phyloP scores from a whole-genome alignment of 1,140 invertebrate genomes.

The Uloborus diversus region DNA sequence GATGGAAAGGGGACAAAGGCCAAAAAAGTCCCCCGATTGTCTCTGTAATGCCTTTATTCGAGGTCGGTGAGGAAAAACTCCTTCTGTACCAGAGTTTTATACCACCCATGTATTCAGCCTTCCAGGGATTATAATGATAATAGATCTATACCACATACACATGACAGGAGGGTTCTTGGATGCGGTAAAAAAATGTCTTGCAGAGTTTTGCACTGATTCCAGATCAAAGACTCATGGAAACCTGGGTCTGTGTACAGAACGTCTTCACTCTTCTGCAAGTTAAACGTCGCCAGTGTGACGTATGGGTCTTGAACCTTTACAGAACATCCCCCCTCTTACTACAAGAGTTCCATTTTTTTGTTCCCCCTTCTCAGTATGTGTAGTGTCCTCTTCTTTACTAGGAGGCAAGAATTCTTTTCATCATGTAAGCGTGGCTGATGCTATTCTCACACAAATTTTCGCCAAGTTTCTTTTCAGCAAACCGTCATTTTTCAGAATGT shows the following conservation, averaged over 20 bases:
- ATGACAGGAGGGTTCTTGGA: background rate
- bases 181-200: background rate
- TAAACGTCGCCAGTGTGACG: slow-evolving; percentile 13
- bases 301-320: slow-evolving; percentile 31
- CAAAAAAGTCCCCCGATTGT: background rate
- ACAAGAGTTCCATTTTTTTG: background rate
- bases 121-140: slow-evolving; percentile 25
- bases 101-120: background rate
- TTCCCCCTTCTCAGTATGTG: background rate
- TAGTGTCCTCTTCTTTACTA: background rate
- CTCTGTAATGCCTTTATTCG: slow-evolving; percentile 20
- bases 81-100: background rate
- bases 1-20: background rate
- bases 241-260: slow-evolving; percentile 9
- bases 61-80: slow-evolving; percentile 8
- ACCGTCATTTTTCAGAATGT: background rate
- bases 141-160: slow-evolving; percentile 5
- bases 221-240: background rate
- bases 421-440: slow-evolving; percentile 21
- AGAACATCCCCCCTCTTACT: background rate
- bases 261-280: slow-evolving; percentile 6
- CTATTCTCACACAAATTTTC: slow-evolving; percentile 30
- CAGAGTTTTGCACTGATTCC: background rate
- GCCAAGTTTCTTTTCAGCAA: slow-evolving; percentile 1
- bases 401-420: slow-evolving; percentile 13